phyloP scores from a whole-genome alignment of 2,888 invertebrate genomes.

The Trachelus troglodyta region DNA sequence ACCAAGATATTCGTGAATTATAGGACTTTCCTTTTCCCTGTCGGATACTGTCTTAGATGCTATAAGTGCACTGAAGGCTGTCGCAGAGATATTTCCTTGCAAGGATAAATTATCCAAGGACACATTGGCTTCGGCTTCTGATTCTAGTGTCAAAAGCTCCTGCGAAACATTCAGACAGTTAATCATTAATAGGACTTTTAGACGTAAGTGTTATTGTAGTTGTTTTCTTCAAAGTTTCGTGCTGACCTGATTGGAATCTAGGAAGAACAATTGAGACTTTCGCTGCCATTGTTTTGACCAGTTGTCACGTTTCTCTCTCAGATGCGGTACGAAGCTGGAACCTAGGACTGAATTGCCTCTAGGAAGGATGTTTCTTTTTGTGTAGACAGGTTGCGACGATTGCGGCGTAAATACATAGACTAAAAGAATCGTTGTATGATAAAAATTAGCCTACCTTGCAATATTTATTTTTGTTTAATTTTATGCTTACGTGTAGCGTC shows the following conservation, averaged over 20 bases:
- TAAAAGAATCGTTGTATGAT: conserved; percentile 54
- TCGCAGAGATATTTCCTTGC: conserved; percentile 57
- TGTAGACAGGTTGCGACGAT: conserved; percentile 70
- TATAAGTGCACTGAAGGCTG: conserved; percentile 67
- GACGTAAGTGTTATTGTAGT: neutral
- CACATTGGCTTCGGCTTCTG: conserved; percentile 63
- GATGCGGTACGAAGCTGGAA: conserved; percentile 72
- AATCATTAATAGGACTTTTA: neutral
- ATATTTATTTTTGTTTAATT: neutral
- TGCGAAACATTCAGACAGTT: conserved; percentile 33
- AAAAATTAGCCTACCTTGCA: neutral
- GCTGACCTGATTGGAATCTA: conserved; percentile 72
- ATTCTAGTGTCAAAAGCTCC: conserved; percentile 68
- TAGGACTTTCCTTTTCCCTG: conserved; percentile 42
- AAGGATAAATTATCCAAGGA: conserved; percentile 60
- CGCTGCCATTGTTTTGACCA: conserved; percentile 69
- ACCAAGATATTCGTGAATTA: conserved; percentile 62
- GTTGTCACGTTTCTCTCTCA: conserved; percentile 56
- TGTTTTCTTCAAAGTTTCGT: neutral
- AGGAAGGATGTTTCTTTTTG: conserved; percentile 66
- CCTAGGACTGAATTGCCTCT: conserved; percentile 64
- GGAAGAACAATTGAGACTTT: conserved; percentile 72
- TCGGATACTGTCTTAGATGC: conserved; percentile 58
- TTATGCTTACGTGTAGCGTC: conserved; percentile 73
- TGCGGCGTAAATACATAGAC: conserved; percentile 75